Evolutionary conservation across 2,888 invertebrate genomes (phyloP), one percentile per base, ranked within the genome.

Genomic region (Netelia fuscicornis): DNA sequence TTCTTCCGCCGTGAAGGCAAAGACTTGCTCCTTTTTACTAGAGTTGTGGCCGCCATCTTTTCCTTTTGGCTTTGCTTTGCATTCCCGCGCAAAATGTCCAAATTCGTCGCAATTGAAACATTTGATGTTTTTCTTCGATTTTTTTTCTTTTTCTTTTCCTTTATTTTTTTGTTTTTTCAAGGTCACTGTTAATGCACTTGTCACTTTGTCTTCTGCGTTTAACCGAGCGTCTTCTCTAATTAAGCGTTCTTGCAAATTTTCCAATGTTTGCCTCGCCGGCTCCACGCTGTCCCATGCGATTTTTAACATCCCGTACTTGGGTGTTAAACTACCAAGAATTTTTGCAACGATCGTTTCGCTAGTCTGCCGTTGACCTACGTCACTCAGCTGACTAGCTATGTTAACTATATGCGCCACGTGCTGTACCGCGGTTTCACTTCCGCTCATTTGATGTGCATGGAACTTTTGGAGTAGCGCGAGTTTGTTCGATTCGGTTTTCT

Each of bases 351-450:
- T 20, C 20, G 10, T 37, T 13, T 3, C 58, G 8, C 20, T 20
- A 2, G 58, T 8, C 20, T 20, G 17, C 17, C 8, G 3, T 9
- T 23, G 17, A 6, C 17, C 17, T 30, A 30, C 30, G 30, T 30
- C 30, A 30, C 30, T 72, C 2, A 64, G 30, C 62, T 64, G 62
- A 30, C 13, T 13, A 11, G 62, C 62, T 1, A 64, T 1, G 13
- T 64, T 84, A 11, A 0, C 48, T 1, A 88, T 76, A 44, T 56
- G 86, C 0, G 85, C 68, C 37, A 87, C 74, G 67, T 87, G 86
- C 13, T 87, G 85, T 0, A 81, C 84, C 5, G 81, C 77, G 58
- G 78, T 79, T 52, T 86, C 87, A 5, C 65, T 10, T 30, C 72
- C 81, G 13, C 64, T 44, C 84, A 87, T 87, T 25, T 48, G 37